Conservation (phyloP, 2,888 invertebrate species). For the Tridacna crocea region DNA sequence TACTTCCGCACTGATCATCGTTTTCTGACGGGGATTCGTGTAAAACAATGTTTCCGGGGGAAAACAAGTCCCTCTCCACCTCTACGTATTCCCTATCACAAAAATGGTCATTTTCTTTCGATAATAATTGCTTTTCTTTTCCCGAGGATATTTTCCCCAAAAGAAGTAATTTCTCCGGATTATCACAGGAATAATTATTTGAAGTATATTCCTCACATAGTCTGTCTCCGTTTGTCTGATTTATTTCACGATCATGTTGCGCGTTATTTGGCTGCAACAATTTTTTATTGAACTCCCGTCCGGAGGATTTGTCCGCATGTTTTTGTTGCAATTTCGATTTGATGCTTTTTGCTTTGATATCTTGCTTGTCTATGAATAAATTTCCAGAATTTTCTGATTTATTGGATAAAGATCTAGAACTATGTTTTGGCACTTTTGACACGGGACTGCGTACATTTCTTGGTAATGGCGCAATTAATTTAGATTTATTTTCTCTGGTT, state of each 20-base stretch:
- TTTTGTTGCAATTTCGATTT: background rate
- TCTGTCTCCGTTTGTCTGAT: background rate
- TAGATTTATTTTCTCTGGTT: conserved; percentile 21
- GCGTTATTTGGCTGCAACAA: too few species aligned
- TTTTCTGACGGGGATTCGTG: conserved; percentile 13
- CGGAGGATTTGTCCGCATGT: background rate
- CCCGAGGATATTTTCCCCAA: background rate
- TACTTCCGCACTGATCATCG: conserved; percentile 3
- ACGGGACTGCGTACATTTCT: conserved; percentile 14
- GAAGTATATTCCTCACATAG: background rate
- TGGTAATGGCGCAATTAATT: conserved; percentile 37
- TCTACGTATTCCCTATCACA: background rate
- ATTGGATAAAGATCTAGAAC: conserved; percentile 11
- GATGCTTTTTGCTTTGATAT: background rate
- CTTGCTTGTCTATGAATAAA: background rate
- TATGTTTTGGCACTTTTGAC: conserved; percentile 35
- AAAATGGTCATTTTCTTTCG: background rate
- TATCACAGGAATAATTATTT: background rate
- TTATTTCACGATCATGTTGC: too few species aligned
- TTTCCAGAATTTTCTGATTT: conserved; percentile 13
- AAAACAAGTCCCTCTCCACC: conserved; percentile 3
- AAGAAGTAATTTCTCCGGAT: background rate
- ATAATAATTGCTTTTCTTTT: conserved; percentile 12
- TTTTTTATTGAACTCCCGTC: too few species aligned
- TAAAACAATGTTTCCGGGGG: conserved; percentile 9